Evolutionary conservation across 2,113 vertebrate genomes (phyloP), one percentile per base, ranked within the genome.

Genomic region (Sinocyclocheilus rhinocerous): DNA sequence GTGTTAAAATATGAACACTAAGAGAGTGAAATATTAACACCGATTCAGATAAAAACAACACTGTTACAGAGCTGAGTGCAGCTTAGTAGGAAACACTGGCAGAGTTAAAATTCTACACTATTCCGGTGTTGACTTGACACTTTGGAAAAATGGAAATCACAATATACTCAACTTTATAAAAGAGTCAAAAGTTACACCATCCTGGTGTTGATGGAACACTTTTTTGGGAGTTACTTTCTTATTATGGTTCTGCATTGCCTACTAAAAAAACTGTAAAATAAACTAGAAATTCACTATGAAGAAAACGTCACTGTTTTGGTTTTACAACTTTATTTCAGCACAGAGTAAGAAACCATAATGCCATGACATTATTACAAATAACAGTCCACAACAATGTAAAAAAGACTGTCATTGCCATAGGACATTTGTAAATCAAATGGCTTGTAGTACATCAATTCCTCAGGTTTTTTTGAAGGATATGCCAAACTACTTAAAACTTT

Each of bases 351-450:
- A 42, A 42, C 7, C 39, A 42, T 42, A 42, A 42, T 42, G 7
- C 12, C 13, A 29, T 15, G 5, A 15, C 11, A 69, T 69, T 5
- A 15, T n/a, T 75, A 75, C 72, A 75, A 48, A 20, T 48, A 42
- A 75, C 42, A 48, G 20, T 75, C 72, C 20, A 75, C 22, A 24
- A 75, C 22, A 13, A 75, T n/a, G 10, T 75, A 75, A 75, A 75
- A n/a, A 4, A 20, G 4, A 45, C 20, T 12, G 36, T 6, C 39
- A 39, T 39, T n/a, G 39, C 39, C 39, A 39, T 39, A 39, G 39
- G 39, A n/a, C 72, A 75, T 75, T 75, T 75, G 36, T 45, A 45
- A 42, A 75, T 75, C 36, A 75, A 75, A 75, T 45, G 72, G 39
- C 20, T 75, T 75, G 39, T 75, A 45, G 72, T 48, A 75, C 11